Percentiles rank a stretch among this genome's conserved stretches.
phyloP scores from a whole-genome alignment of 1,140 invertebrate genomes.

The Samia ricini region DNA sequence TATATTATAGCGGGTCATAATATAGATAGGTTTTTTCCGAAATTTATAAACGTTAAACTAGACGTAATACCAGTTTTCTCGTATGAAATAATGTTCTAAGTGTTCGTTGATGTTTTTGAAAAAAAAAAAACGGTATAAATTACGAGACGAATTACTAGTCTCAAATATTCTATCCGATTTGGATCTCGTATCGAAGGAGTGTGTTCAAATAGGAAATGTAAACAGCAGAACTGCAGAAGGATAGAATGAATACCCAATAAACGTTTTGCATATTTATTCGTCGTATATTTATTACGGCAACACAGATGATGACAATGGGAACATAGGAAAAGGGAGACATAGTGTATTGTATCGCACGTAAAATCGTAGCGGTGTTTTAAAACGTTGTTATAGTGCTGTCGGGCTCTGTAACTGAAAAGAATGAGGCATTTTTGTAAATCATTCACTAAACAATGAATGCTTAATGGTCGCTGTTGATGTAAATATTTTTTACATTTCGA shows the following conservation, averaged over 20 bases:
- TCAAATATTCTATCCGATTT: background rate
- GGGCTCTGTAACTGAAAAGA: background rate
- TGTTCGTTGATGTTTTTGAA: slow-evolving; percentile 19
- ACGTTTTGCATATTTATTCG: background rate
- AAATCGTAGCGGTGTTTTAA: background rate
- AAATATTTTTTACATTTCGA: slow-evolving; percentile 65
- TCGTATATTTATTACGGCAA: background rate
- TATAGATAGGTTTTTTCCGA: slow-evolving; percentile 75
- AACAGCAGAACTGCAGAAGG: background rate
- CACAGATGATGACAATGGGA: background rate
- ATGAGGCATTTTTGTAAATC: background rate
- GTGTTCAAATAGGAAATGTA: background rate
- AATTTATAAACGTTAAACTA: slow-evolving; percentile 73
- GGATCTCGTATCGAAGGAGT: background rate
- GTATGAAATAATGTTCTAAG: slow-evolving; percentile 27
- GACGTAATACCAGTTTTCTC: slow-evolving; percentile 45
- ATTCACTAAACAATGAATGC: background rate
- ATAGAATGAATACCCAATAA: background rate
- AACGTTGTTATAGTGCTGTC: background rate
- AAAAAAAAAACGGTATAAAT: slow-evolving; percentile 25
- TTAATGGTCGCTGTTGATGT: slow-evolving; percentile 28
- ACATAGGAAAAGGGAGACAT: background rate
- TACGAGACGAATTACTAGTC: slow-evolving; percentile 21
- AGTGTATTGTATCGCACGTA: background rate
- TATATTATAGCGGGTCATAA: slow-evolving; percentile 38